phyloP scores from a whole-genome alignment of 1,140 invertebrate species.

The Catajapyx aquilonaris region DNA sequence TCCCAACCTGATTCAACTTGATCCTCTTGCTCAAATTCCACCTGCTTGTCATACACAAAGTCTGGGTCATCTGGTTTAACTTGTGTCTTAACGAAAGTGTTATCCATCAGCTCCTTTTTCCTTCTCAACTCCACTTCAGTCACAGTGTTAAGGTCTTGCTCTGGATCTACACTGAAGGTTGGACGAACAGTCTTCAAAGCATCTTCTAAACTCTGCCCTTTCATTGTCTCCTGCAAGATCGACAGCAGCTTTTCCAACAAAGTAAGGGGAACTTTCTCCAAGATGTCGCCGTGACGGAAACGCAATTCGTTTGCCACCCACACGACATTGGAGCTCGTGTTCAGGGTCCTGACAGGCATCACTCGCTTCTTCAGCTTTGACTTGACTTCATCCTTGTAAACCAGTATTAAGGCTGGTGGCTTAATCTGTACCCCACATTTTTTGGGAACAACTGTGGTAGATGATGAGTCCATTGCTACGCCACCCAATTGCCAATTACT shows the following conservation, averaged over 20 bases:
- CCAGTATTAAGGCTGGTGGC: constrained; percentile 19
- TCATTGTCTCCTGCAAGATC: constrained; percentile 20
- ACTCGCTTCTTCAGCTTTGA: constrained; percentile 16
- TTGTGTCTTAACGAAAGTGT: constrained; percentile 21
- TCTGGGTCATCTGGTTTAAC: constrained; percentile 22
- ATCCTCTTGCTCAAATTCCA: constrained; percentile 8
- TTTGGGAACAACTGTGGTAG: constrained; percentile 1
- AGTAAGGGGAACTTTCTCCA: constrained; percentile 13
- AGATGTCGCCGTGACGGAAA: constrained; percentile 14
- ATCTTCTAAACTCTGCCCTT: constrained; percentile 15
- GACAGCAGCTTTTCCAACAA: constrained; percentile 14
- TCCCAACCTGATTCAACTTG: constrained; percentile 13
- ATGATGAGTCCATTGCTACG: no score
- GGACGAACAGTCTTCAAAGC: constrained; percentile 10
- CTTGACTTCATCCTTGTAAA: constrained; percentile 14
- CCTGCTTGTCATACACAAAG: constrained; percentile 22
- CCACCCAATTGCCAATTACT: no score
- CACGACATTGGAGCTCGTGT: constrained; percentile 15
- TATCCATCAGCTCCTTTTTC: constrained; percentile 26
- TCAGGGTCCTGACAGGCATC: constrained; percentile 21
- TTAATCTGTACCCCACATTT: constrained; percentile 21
- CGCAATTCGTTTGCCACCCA: constrained; percentile 15
- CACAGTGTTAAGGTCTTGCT: constrained; percentile 27
- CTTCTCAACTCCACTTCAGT: constrained; percentile 19
- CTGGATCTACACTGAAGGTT: constrained; percentile 19